Percentiles rank a stretch among this genome's conserved stretches.
Evolutionary conservation across 2,797 vertebrate genomes (phyloP).

Genomic region (Enteromius anoplus): DNA sequence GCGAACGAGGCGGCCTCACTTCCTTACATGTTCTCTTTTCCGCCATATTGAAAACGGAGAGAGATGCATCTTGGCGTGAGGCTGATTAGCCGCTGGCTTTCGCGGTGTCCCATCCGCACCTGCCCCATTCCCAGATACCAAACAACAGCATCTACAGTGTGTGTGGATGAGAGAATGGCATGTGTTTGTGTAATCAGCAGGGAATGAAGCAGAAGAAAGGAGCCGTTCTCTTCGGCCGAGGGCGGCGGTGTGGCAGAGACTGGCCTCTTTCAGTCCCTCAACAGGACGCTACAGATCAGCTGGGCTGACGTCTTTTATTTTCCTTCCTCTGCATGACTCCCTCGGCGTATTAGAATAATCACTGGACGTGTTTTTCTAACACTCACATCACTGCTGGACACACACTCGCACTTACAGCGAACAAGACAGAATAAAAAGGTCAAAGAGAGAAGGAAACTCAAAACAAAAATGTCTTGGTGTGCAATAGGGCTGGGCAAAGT

Average conservation of each 20-base stretch:
- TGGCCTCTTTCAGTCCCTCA: conserved; percentile 41
- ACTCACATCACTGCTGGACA: conserved; percentile 26
- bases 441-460: not conserved
- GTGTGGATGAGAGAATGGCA: conserved; percentile 32
- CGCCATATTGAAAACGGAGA: not conserved
- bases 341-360: conserved; percentile 36
- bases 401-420: not conserved
- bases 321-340: conserved; percentile 27
- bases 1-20: not conserved
- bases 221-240: conserved; percentile 33
- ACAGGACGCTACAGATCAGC: conserved; percentile 34
- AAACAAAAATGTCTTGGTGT: not conserved
- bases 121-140: conserved; percentile 48
- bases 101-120: conserved; percentile 31
- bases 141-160: conserved; percentile 31
- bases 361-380: conserved; percentile 20
- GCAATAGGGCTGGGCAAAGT: not conserved
- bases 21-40: not conserved
- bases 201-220: conserved; percentile 43
- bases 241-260: conserved; percentile 28
- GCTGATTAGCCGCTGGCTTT: conserved; percentile 5
- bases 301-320: conserved; percentile 43
- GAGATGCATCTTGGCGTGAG: not conserved
- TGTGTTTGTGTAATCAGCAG: conserved; percentile 38
- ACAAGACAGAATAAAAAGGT: conserved; percentile 3